Evolutionary conservation across 2,888 invertebrate species (phyloP).

Genomic region (Epinotia ramella): DNA sequence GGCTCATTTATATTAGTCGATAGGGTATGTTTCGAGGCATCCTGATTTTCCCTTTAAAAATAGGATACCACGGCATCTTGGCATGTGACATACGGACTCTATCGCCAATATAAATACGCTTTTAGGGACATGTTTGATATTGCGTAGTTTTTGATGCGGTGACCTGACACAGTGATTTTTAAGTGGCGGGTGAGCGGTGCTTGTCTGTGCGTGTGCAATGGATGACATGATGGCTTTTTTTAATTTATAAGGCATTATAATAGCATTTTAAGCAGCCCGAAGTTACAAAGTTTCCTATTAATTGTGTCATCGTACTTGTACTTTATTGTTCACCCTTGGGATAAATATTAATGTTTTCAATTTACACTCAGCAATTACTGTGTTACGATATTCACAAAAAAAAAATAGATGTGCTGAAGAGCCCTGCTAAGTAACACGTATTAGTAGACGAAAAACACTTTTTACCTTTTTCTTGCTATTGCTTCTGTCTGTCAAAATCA

Average conservation of each 20-base stretch:
- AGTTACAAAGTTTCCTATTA: neutral
- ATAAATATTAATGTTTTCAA: too few relatives aligned
- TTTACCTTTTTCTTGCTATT: neutral
- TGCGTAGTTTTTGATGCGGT: slow-evolving; percentile 9
- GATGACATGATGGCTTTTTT: slow-evolving; percentile 68
- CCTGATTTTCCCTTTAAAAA: neutral
- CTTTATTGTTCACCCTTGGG: too few relatives aligned
- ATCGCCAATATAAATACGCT: neutral
- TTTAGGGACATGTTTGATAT: neutral
- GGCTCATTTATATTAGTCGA: neutral
- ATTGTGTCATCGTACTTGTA: neutral
- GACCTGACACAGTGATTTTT: slow-evolving; percentile 10
- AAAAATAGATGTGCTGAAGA: neutral
- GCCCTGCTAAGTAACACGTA: neutral
- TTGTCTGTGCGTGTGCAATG: slow-evolving; percentile 49
- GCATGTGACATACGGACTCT: neutral
- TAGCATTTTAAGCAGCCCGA: slow-evolving; percentile 27
- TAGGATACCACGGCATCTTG: neutral
- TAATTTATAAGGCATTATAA: slow-evolving; percentile 40
- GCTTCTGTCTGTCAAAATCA: slow-evolving; percentile 52
- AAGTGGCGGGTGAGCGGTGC: slow-evolving; percentile 48
- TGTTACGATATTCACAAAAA: too few relatives aligned
- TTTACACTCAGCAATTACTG: too few relatives aligned
- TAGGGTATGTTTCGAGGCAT: neutral
- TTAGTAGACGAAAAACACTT: neutral